Conservation (phyloP, 2,113 vertebrate species). For the Pao palembangensis region DNA sequence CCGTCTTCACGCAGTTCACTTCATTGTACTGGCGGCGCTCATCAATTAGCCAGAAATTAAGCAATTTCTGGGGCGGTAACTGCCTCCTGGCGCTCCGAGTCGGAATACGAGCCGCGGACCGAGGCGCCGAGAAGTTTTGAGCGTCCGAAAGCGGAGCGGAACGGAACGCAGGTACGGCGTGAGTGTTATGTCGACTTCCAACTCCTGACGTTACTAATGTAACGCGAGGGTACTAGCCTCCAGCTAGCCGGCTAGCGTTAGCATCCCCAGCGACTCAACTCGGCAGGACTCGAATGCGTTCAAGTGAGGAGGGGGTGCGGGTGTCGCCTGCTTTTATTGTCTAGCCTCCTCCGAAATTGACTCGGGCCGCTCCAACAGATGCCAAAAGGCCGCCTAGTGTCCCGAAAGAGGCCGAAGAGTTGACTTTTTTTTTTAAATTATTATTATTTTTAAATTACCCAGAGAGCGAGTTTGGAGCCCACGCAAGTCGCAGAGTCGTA, state of each 20-base stretch:
- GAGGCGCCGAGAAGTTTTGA: constrained; percentile 44
- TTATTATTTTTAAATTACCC: not conserved
- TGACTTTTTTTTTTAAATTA: not conserved
- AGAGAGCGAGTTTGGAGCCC: constrained; percentile 24
- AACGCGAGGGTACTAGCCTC: constrained; percentile 47
- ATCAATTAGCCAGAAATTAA: constrained; percentile 59
- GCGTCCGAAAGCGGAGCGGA: constrained; percentile 19
- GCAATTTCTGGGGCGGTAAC: constrained; percentile 9
- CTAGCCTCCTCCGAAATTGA: not conserved
- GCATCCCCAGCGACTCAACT: constrained; percentile 50
- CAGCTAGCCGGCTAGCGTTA: constrained; percentile 69
- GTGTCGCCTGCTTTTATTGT: not conserved
- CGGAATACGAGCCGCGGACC: constrained; percentile 1
- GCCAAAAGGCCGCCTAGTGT: too few species aligned
- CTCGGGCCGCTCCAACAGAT: not conserved
- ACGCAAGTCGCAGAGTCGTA: constrained; percentile 20
- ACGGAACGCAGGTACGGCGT: constrained; percentile 54
- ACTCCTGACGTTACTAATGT: constrained; percentile 67
- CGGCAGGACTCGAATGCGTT: constrained; percentile 25
- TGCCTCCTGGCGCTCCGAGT: not conserved
- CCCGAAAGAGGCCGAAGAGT: constrained; percentile 8
- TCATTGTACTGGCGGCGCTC: constrained; percentile 58
- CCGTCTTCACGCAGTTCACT: constrained; percentile 44
- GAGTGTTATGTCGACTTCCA: constrained; percentile 59
- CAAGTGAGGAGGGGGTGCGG: constrained; percentile 4